phyloP scores from a whole-genome alignment of 2,113 vertebrate species.

The Coreoperca whiteheadi region DNA sequence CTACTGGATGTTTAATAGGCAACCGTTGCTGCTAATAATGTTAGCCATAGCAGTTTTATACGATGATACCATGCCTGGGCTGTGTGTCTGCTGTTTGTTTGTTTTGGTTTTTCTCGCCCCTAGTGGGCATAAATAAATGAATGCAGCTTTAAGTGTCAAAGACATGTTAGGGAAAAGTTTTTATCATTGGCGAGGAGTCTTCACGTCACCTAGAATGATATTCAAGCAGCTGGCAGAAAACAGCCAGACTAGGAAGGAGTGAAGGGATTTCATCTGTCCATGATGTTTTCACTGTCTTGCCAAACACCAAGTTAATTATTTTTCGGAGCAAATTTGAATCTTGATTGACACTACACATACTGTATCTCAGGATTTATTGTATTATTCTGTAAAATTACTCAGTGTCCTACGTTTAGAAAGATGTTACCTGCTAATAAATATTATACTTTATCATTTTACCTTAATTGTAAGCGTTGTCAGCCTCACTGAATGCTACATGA shows the following conservation, averaged over 20 bases:
- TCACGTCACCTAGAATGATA: not conserved
- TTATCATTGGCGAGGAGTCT: not conserved
- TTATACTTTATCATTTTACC: not conserved
- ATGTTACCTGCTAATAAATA: not conserved
- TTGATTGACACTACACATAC: not conserved
- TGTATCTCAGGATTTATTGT: not conserved
- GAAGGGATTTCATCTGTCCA: not conserved
- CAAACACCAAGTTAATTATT: not conserved
- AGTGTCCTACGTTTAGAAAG: not conserved
- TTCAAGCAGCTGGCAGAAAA: not conserved
- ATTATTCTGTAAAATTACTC: not conserved
- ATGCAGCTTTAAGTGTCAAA: not conserved
- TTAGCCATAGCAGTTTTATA: no score
- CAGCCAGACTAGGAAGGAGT: not conserved
- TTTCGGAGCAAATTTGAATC: not conserved
- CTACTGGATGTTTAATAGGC: not conserved
- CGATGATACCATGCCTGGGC: not conserved
- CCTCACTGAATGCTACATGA: not conserved
- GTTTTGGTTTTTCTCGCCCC: not conserved
- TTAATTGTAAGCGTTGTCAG: not conserved
- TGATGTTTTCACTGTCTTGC: not conserved
- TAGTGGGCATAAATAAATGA: not conserved
- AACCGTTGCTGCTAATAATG: not conserved
- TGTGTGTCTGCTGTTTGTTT: not conserved
- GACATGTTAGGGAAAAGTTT: no score